Base-by-base conservation (phyloP, 2,888 invertebrate species). In the Nebria brevicollis region DNA sequence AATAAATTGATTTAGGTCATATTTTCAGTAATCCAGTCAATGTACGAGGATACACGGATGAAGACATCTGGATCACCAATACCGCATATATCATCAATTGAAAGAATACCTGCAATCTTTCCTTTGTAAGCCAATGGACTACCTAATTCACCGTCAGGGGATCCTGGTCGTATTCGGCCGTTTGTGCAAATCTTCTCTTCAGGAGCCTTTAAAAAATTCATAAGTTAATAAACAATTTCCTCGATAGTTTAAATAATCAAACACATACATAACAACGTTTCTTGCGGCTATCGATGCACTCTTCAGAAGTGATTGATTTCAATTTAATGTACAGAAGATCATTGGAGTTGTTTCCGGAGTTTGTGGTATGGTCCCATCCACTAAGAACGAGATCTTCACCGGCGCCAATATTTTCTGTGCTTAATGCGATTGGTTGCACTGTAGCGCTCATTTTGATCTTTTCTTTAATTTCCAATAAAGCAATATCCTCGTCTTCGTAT, bases 141-240 rank as follows among this genome's bases (percentile, higher is more conserved):
- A 10, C 84, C 84, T 10, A 83, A 83, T 80, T 85, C 85, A n/a
- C 84, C 93, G 85, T 92, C 92, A 84, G 93, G 93, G 83, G 92
- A 92, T 0, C 93, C 93, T 87, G 92, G 91, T 0, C 92, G 93
- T 74, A 87, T 85, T 84, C 89, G 90, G 65, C 92, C 92, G 26
- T 92, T 87, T 0, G 93, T 92, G 84, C 93, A 93, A 83, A 93
- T 91, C 85, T 93, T 91, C 0, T 88, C 86, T 4, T 88, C 88
- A 83, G 87, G 90, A 13, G 25, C 25, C 25, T 70, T 70, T 25
- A 26, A 11, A 54, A 54, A 11, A 54, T 6, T 43, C 43, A 6
- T 43, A 43, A 6, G 8, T 43, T 43, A 43, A 6, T 43, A 43
- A 6, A 43, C 43, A 43, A 5, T 43, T 43, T n/a, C n/a, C 8